Base-by-base conservation (phyloP, 1,140 invertebrate species). In the Agrypnia vestita region DNA sequence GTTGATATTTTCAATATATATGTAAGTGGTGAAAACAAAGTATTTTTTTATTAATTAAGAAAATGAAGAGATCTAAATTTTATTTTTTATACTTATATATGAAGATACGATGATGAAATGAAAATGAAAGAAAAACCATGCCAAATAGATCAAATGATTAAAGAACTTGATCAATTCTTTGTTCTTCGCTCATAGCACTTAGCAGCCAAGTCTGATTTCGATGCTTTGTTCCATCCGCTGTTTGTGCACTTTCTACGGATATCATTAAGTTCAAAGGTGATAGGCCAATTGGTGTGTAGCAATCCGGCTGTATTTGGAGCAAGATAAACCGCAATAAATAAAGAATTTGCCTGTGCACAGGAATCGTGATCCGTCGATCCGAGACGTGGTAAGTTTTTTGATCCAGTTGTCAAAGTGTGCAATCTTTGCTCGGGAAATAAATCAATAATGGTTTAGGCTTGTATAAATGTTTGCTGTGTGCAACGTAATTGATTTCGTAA, bases 231-330 rank as follows among this genome's bases (percentile, higher is more conserved):
- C 59, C 59, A 35, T 62, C 59, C 9, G 9, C 13, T 7, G 13
- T 62, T 62, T 62, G 59, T 62, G 13, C n/a, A 59, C 7, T 62
- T 21, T 62, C 21, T 21, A n/a, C 59, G 59, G 59, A 62, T 62
- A 62, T 62, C 59, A 21, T 25, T 62, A 62, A 62, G 59, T 62
- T 62, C 59, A 62, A 62, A 62, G 59, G 59, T 62, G 25, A 35
- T 62, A 62, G 59, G 59, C 59, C 59, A 62, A 25, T 25, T 21
- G 59, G 19, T 62, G 59, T 62, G 59, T 10, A 21, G 59, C 59
- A 62, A 21, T 62, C 19, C 55, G 15, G 59, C 21, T 15, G 19
- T 21, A 59, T 17, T n/a, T 25, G 11, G 21, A 62, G 17, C 59
- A 21, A 4, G 25, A 35, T 62, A 62, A 62, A 35, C 12, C 25